These are phyloP conservation scores for Protomyctophum bolini DNA, from an alignment of 2,113 vertebrate genomes.

Conservation along the genomic window DNA sequence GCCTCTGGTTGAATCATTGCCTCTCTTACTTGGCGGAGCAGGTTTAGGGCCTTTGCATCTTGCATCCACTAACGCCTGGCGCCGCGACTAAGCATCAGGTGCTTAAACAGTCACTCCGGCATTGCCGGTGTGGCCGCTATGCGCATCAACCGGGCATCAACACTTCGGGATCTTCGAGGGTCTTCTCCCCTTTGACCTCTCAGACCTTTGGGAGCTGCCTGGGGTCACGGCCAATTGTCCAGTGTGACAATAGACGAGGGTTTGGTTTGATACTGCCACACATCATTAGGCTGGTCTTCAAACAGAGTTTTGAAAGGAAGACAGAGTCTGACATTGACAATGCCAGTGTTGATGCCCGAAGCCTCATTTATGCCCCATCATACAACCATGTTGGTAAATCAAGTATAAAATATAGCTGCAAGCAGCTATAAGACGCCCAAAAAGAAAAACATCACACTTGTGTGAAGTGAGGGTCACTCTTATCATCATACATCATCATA, in stretches of 20 bases:
- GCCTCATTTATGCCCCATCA: too few species aligned
- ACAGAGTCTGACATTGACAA: constrained; percentile 8
- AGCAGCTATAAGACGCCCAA: too few species aligned
- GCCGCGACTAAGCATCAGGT: constrained; percentile 46
- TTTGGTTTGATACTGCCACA: constrained; percentile 48
- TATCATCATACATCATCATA: too few species aligned
- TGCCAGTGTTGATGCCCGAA: background rate
- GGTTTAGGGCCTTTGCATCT: constrained; percentile 45
- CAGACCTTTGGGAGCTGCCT: constrained; percentile 46
- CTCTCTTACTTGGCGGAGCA: constrained; percentile 23
- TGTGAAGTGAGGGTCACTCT: too few species aligned
- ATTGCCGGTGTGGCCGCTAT: constrained; percentile 25
- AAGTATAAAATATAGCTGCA: too few species aligned
- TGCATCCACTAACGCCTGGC: constrained; percentile 32
- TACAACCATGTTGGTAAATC: too few species aligned
- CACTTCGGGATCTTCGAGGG: constrained; percentile 25
- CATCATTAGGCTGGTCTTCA: constrained; percentile 10
- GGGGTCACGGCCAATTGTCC: constrained; percentile 74
- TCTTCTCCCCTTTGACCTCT: constrained; percentile 60
- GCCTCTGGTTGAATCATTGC: constrained; percentile 34
- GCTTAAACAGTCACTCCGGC: constrained; percentile 63
- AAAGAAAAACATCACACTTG: too few species aligned
- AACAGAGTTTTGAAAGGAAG: constrained; percentile 4
- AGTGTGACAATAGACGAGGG: constrained; percentile 60
- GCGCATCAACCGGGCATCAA: background rate